Percentiles rank a stretch among this genome's conserved stretches.
Evolutionary conservation across 2,888 invertebrate species (phyloP).

Genomic region (Muschampia plurimacula): DNA sequence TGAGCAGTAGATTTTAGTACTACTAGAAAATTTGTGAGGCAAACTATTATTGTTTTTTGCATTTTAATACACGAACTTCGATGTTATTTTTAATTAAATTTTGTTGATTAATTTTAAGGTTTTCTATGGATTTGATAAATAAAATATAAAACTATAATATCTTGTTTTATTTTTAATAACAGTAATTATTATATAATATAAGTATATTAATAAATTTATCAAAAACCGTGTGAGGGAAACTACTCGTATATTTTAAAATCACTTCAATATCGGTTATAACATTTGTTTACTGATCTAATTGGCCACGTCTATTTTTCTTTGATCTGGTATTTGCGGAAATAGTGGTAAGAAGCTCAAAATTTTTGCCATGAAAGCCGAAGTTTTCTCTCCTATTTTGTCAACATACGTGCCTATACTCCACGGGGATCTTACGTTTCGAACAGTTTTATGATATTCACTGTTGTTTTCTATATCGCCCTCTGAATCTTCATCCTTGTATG

Average conservation of each 20-base stretch:
- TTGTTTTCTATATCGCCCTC: slow-evolving; percentile 53
- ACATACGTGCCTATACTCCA: slow-evolving; percentile 52
- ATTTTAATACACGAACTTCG: not conserved
- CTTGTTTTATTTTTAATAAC: not conserved
- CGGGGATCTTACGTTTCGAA: slow-evolving; percentile 57
- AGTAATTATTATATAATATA: not conserved
- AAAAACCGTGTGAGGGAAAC: too few relatives aligned
- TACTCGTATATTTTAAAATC: too few relatives aligned
- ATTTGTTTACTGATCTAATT: not conserved
- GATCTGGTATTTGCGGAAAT: slow-evolving; percentile 57
- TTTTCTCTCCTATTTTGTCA: slow-evolving; percentile 55
- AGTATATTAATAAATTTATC: not conserved
- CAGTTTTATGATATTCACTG: slow-evolving; percentile 8
- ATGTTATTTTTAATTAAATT: not conserved
- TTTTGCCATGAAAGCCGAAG: slow-evolving; percentile 51
- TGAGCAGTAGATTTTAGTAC: slow-evolving; percentile 43
- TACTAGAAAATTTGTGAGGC: not conserved
- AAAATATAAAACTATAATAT: not conserved
- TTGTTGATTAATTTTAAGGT: slow-evolving; percentile 15
- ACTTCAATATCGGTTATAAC: not conserved
- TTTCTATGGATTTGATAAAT: slow-evolving; percentile 4
- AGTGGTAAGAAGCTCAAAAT: slow-evolving; percentile 60
- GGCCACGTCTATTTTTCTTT: not conserved
- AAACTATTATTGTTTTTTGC: not conserved
- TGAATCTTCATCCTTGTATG: slow-evolving; percentile 53